A percentile compares a stretch with the other conserved stretches of the same genome.
Conservation (phyloP, 2,888 invertebrate genomes). For the Aphidius colemani region DNA sequence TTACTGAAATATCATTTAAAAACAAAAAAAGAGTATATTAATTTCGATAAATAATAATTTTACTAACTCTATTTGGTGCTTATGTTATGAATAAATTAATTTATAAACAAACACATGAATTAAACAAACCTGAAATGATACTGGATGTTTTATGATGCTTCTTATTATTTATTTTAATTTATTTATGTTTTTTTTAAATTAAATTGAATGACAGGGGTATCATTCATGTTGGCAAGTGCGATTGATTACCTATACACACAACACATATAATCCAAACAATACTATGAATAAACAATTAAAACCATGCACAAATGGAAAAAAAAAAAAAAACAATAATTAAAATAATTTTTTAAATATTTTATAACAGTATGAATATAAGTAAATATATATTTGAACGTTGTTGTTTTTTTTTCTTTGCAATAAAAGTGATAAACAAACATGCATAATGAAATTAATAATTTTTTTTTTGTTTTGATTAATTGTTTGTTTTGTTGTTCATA, state of each 20-base stretch:
- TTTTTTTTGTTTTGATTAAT: conserved; percentile 1
- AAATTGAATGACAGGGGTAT: conserved; percentile 52
- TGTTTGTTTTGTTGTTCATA: conserved; percentile 61
- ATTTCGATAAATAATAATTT: neutral
- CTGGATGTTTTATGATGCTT: neutral
- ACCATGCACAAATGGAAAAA: conserved; percentile 25
- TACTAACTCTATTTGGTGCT: conserved; percentile 25
- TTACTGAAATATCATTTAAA: neutral
- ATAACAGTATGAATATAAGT: neutral
- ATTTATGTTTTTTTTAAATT: conserved; percentile 28
- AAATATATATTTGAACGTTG: neutral
- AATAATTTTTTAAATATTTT: conserved; percentile 1
- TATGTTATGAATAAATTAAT: conserved; percentile 53
- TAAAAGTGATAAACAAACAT: conserved; percentile 32
- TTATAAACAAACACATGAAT: conserved; percentile 43
- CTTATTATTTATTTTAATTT: too few relatives aligned
- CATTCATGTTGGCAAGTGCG: conserved; percentile 52
- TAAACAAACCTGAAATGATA: conserved; percentile 59
- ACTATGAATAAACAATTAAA: conserved; percentile 40
- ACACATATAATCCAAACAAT: conserved; percentile 56
- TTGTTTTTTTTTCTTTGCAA: conserved; percentile 11
- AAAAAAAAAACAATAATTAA: conserved; percentile 18
- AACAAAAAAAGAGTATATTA: conserved; percentile 2
- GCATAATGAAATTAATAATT: conserved; percentile 20
- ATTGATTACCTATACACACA: conserved; percentile 58